phyloP scores from a whole-genome alignment of 2,888 invertebrate genomes.

The Proisotoma minuta region DNA sequence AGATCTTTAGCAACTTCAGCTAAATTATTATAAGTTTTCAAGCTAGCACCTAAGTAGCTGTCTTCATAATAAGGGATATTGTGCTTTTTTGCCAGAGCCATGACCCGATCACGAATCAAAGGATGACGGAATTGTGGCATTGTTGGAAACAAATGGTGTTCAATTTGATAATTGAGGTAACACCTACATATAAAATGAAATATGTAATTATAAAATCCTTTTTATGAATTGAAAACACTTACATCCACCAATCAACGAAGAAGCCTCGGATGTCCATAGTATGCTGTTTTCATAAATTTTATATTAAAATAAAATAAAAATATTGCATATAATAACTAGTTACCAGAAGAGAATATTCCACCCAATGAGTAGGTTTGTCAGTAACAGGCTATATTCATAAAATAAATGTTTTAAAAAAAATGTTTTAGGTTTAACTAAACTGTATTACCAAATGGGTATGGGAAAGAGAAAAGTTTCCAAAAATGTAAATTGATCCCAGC shows the following conservation, averaged over 20 bases:
- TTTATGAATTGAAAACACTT: constrained; percentile 32
- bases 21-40: constrained; percentile 28
- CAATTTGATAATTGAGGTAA: constrained; percentile 28
- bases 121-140: constrained; percentile 33
- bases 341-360: constrained; percentile 34
- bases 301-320: no score
- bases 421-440: no score
- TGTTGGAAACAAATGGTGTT: no score
- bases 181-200: no score
- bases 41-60: constrained; percentile 19
- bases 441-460: constrained; percentile 46
- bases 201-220: no score
- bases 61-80: constrained; percentile 24
- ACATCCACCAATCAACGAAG: constrained; percentile 34
- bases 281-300: no score
- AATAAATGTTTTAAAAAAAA: no score
- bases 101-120: constrained; percentile 23
- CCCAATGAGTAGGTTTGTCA: constrained; percentile 29
- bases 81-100: constrained; percentile 22
- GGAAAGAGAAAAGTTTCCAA: constrained; percentile 45
- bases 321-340: no score
- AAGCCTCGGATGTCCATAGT: constrained; percentile 26
- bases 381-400: no score
- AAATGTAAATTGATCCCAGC: constrained; percentile 46
- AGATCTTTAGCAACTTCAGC: constrained; percentile 29